These are phyloP conservation scores for Petrosia ficiformis DNA, from an alignment of 37 sponge, comb jelly and placozoan species.

Conservation along the genomic window DNA sequence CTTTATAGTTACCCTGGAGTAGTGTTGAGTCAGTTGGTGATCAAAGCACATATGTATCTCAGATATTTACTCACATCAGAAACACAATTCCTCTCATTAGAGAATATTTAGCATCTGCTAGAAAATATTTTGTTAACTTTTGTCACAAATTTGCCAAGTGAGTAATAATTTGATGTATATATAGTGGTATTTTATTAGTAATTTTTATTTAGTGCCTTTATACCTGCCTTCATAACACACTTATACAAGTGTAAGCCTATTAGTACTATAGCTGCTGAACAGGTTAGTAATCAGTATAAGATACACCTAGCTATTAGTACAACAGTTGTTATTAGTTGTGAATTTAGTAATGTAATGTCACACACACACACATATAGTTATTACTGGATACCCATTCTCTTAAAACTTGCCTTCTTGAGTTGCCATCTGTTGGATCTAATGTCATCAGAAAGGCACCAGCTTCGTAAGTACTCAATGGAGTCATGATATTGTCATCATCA, in stretches of 20 bases:
- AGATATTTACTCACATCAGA: slow-evolving; percentile 63
- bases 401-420: slow-evolving; percentile 83
- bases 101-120: slow-evolving; percentile 80
- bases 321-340: background rate
- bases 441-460: slow-evolving; percentile 84
- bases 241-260: slow-evolving; percentile 97
- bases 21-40: slow-evolving; percentile 91
- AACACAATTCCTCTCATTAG: slow-evolving; percentile 84
- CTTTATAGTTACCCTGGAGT: slow-evolving; percentile 76
- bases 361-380: slow-evolving; percentile 53
- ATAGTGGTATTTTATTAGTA: background rate
- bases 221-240: slow-evolving; percentile 79
- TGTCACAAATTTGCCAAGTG: slow-evolving; percentile 97
- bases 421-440: slow-evolving; percentile 81
- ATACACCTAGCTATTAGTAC: background rate
- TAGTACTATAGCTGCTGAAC: slow-evolving; percentile 95
- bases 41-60: slow-evolving; percentile 87
- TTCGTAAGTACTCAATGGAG: slow-evolving; percentile 52
- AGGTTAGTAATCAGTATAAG: slow-evolving; percentile 75
- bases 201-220: slow-evolving; percentile 57
- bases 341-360: background rate
- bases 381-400: slow-evolving; percentile 93
- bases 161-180: background rate
- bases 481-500: background rate
- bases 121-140: slow-evolving; percentile 97